phyloP scores from a whole-genome alignment of 2,113 vertebrate genomes.

The Ceyx margarethae region DNA sequence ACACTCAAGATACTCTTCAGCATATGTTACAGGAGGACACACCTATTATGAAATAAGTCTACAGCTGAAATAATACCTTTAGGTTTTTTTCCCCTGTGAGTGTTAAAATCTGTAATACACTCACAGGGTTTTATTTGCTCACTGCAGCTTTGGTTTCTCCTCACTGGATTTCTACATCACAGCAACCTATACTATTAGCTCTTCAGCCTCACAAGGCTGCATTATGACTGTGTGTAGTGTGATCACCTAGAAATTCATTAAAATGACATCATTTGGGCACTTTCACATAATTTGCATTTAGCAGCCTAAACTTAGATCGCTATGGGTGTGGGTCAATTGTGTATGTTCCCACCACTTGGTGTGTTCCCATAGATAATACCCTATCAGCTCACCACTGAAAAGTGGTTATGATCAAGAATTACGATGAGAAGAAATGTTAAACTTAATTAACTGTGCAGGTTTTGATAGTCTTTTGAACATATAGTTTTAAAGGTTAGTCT shows the following conservation, averaged over 20 bases:
- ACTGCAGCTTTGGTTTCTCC: fast-evolving
- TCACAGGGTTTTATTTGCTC: not conserved
- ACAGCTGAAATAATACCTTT: not conserved
- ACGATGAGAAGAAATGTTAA: not conserved
- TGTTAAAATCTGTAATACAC: not conserved
- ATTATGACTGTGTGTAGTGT: not conserved
- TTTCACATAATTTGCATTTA: not conserved
- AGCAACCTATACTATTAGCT: fast-evolving
- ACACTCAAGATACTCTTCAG: not conserved
- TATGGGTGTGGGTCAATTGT: fast-evolving
- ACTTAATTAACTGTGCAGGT: not conserved
- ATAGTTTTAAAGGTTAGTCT: not conserved
- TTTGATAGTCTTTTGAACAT: not conserved
- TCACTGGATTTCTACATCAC: not conserved
- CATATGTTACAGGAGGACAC: not conserved
- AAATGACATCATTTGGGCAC: not conserved
- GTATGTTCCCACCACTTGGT: not conserved
- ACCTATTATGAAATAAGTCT: not conserved
- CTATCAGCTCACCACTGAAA: not conserved
- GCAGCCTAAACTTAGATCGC: not conserved
- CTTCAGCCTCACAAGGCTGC: not conserved
- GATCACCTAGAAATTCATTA: not conserved
- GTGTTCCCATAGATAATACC: not conserved
- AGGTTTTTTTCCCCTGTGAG: not conserved
- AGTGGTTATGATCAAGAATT: not conserved